These are phyloP conservation scores for Hemibagrus wyckioides DNA, from an alignment of 2,113 vertebrate genomes.

Conservation along the genomic window DNA sequence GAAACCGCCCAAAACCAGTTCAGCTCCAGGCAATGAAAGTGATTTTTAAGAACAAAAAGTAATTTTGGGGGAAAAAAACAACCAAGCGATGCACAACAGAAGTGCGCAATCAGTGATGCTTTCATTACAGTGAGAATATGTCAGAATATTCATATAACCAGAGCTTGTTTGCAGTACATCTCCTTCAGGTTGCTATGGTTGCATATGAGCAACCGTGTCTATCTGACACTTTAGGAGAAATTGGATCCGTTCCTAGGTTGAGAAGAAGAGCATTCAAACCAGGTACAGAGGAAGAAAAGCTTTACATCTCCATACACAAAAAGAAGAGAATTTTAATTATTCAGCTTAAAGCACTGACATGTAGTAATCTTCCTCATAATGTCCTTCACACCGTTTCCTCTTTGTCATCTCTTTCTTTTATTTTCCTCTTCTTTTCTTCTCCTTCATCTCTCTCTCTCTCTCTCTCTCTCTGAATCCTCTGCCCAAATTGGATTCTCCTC, in stretches of 20 bases:
- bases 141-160: background rate
- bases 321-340: background rate
- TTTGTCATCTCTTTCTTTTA: background rate
- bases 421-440: background rate
- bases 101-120: background rate
- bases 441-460: background rate
- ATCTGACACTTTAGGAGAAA: background rate
- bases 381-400: background rate
- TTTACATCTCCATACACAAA: conserved; percentile 1
- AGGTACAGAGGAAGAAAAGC: background rate
- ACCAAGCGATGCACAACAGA: background rate
- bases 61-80: background rate
- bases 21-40: background rate
- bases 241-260: background rate
- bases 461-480: conserved; percentile 24
- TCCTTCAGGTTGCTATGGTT: background rate
- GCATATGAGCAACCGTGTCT: background rate
- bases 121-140: background rate
- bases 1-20: conserved; percentile 11
- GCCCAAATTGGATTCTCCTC: conserved; percentile 33
- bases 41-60: background rate
- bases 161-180: background rate
- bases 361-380: background rate
- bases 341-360: background rate
- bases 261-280: background rate